These are phyloP conservation scores for Takifugu bimaculatus DNA, from an alignment of 2,113 vertebrate genomes.

Conservation along the genomic window DNA sequence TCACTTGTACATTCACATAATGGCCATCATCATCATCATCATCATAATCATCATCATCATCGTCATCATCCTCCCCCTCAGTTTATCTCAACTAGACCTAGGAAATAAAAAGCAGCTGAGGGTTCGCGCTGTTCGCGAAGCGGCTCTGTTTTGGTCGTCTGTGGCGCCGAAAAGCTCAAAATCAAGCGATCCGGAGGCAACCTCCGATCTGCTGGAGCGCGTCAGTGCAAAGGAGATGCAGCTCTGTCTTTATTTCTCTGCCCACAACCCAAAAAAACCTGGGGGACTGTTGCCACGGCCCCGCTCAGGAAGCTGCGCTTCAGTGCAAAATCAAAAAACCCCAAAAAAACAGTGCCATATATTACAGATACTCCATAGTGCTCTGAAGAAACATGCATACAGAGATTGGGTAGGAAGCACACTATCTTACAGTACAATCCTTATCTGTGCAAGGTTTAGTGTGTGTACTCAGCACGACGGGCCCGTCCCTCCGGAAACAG, in stretches of 20 bases:
- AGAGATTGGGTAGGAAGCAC: slow-evolving; percentile 73
- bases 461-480: slow-evolving; percentile 50
- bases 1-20: slow-evolving; percentile 57
- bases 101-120: slow-evolving; percentile 51
- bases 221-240: slow-evolving; percentile 68
- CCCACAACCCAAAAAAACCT: neutral
- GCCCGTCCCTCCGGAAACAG: slow-evolving; percentile 30
- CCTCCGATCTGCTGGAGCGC: slow-evolving; percentile 66
- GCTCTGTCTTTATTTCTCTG: slow-evolving; percentile 38
- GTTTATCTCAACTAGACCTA: slow-evolving; percentile 19
- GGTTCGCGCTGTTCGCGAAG: slow-evolving; percentile 48
- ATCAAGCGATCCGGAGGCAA: slow-evolving; percentile 61
- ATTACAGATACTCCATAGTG: slow-evolving; percentile 70
- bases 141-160: slow-evolving; percentile 58
- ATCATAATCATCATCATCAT: slow-evolving; percentile 27
- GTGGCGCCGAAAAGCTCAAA: slow-evolving; percentile 43
- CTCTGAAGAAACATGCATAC: slow-evolving; percentile 75
- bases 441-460: slow-evolving; percentile 64
- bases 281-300: slow-evolving; percentile 26
- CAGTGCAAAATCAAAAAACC: slow-evolving; percentile 69
- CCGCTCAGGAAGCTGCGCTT: slow-evolving; percentile 62
- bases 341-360: slow-evolving; percentile 68
- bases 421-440: slow-evolving; percentile 72
- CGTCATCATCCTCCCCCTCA: slow-evolving; percentile 28
- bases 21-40: slow-evolving; percentile 32